Conservation (phyloP, 2,888 invertebrate species). For the Callosobruchus maculatus region DNA sequence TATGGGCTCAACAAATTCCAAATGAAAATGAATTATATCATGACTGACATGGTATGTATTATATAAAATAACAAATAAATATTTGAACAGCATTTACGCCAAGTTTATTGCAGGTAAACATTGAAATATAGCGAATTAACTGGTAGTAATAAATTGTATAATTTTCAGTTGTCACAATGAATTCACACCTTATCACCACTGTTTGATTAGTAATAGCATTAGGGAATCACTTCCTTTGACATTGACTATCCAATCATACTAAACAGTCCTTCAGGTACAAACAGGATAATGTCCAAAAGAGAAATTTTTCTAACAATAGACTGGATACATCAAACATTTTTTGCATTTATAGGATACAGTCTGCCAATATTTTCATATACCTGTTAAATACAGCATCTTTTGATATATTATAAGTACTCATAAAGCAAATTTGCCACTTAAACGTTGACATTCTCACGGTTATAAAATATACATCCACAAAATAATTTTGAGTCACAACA, state of each 20-base stretch:
- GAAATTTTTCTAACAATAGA: not conserved
- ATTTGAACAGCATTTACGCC: not conserved
- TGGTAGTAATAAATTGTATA: not conserved
- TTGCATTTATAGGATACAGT: not conserved
- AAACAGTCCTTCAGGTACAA: no score
- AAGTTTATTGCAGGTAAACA: not conserved
- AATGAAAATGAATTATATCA: not conserved
- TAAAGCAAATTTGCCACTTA: constrained; percentile 5
- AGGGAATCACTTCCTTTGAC: not conserved
- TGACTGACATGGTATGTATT: not conserved
- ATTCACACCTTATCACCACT: not conserved
- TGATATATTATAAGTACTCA: constrained; percentile 4
- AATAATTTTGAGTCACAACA: not conserved
- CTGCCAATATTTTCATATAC: not conserved
- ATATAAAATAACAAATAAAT: not conserved
- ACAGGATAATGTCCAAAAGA: not conserved
- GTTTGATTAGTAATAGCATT: not conserved
- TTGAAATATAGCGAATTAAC: not conserved
- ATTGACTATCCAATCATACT: not conserved
- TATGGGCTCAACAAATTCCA: not conserved
- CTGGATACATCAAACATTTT: not conserved
- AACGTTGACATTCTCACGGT: constrained; percentile 14
- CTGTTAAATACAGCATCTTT: constrained; percentile 8
- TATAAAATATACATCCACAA: not conserved
- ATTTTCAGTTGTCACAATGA: not conserved